A percentile compares a stretch with the other conserved stretches of the same genome.
phyloP scores from a whole-genome alignment of 2,888 invertebrate species.

The Drosophila mimetica region DNA sequence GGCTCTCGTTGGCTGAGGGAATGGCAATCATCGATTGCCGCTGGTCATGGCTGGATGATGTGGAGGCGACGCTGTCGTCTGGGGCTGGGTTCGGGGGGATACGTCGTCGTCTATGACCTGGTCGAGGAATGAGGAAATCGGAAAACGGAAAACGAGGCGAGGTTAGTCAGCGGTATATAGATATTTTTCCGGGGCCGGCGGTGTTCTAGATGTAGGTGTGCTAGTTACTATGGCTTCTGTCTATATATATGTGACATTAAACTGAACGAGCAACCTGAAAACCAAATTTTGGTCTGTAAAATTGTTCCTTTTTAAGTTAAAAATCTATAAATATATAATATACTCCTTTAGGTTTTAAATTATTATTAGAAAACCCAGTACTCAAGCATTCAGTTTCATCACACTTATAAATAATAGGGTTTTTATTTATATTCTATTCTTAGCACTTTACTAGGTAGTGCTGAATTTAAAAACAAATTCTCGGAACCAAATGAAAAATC shows the following conservation, averaged over 20 bases:
- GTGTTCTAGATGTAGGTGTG: conserved; percentile 6
- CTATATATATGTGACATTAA: conserved; percentile 23
- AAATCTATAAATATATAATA: too few relatives aligned
- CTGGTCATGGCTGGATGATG: conserved; percentile 36
- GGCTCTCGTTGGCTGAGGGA: conserved; percentile 30
- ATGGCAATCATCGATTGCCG: conserved; percentile 68
- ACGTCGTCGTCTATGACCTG: conserved; percentile 69
- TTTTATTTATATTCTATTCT: neutral
- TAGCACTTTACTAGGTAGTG: neutral
- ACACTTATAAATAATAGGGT: neutral
- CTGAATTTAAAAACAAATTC: neutral
- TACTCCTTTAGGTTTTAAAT: too few relatives aligned
- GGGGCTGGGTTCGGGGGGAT: conserved; percentile 45
- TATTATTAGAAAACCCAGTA: too few relatives aligned
- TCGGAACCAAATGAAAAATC: neutral
- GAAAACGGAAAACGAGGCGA: conserved; percentile 11
- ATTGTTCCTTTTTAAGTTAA: too few relatives aligned
- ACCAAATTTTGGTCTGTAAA: neutral
- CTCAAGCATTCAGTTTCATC: neutral
- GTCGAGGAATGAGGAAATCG: conserved; percentile 9
- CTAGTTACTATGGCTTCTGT: conserved; percentile 40
- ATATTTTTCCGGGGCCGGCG: conserved; percentile 7
- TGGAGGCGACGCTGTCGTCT: conserved; percentile 43
- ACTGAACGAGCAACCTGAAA: conserved; percentile 19
- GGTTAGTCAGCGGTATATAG: conserved; percentile 11